Percentiles rank a stretch among this genome's conserved stretches.
Evolutionary conservation across 2,888 invertebrate genomes (phyloP).

Genomic region (Parnassius smintheus): DNA sequence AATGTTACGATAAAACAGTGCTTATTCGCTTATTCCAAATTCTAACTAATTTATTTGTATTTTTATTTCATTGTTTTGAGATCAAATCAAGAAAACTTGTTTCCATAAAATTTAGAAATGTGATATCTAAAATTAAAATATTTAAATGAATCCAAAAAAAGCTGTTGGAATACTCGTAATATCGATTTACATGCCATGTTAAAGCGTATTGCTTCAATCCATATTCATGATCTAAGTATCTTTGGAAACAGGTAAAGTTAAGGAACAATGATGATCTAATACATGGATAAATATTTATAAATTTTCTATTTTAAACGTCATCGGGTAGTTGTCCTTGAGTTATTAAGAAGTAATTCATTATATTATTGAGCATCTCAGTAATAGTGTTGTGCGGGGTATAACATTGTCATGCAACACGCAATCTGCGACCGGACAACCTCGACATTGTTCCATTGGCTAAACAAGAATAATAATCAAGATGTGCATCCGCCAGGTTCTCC

Average conservation of each 20-base stretch:
- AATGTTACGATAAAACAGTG: too few relatives aligned
- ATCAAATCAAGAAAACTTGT: too few relatives aligned
- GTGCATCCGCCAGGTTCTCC: slow-evolving; percentile 41
- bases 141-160: too few relatives aligned
- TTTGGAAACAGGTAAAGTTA: slow-evolving; percentile 37
- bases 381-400: slow-evolving; percentile 31
- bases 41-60: too few relatives aligned
- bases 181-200: too few relatives aligned
- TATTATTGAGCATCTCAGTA: slow-evolving; percentile 33
- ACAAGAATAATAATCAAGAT: slow-evolving; percentile 51
- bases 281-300: slow-evolving; percentile 36
- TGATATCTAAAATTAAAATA: too few relatives aligned
- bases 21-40: too few relatives aligned
- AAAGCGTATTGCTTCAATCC: slow-evolving; percentile 6
- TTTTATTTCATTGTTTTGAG: too few relatives aligned
- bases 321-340: slow-evolving; percentile 29
- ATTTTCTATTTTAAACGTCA: slow-evolving; percentile 29
- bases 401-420: slow-evolving; percentile 50
- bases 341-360: slow-evolving; percentile 30
- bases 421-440: slow-evolving; percentile 46
- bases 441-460: slow-evolving; percentile 52
- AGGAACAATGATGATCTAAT: slow-evolving; percentile 29
- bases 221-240: slow-evolving; percentile 39
- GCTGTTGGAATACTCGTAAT: too few relatives aligned
- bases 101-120: too few relatives aligned